phyloP scores from a whole-genome alignment of 35 echinoderm and acorn worm genomes.

The Lytechinus pictus region DNA sequence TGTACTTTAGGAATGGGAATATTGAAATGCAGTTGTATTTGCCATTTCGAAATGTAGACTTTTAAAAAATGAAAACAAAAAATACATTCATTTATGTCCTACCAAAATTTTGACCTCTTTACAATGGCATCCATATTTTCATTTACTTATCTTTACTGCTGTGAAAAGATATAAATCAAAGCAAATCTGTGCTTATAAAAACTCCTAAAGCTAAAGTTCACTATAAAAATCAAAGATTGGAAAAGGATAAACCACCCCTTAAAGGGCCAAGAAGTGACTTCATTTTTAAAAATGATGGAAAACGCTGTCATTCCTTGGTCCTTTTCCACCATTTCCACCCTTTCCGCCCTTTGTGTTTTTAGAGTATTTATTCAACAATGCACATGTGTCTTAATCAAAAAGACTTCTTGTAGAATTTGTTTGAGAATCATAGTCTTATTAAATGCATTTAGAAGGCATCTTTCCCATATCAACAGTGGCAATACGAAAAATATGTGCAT shows the following conservation, averaged over 20 bases:
- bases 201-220: not conserved
- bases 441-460: not conserved
- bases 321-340: no score
- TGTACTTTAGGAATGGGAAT: not conserved
- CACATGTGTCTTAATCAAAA: not conserved
- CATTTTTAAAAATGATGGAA: no score
- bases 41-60: not conserved
- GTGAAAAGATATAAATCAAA: not conserved
- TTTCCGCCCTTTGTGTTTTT: no score
- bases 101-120: not conserved
- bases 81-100: no score
- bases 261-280: no score
- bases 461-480: not conserved
- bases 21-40: not conserved
- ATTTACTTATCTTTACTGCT: not conserved
- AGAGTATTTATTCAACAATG: not conserved
- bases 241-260: no score
- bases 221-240: no score
- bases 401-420: not conserved
- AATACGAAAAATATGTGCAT: constrained; percentile 23
- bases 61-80: no score
- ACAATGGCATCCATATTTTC: not conserved
- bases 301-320: no score
- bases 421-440: not conserved
- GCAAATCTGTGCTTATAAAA: not conserved